A percentile compares a stretch with the other conserved stretches of the same genome.
Conservation (phyloP, 2,888 invertebrate genomes). For the Orthonevra nobilis region DNA sequence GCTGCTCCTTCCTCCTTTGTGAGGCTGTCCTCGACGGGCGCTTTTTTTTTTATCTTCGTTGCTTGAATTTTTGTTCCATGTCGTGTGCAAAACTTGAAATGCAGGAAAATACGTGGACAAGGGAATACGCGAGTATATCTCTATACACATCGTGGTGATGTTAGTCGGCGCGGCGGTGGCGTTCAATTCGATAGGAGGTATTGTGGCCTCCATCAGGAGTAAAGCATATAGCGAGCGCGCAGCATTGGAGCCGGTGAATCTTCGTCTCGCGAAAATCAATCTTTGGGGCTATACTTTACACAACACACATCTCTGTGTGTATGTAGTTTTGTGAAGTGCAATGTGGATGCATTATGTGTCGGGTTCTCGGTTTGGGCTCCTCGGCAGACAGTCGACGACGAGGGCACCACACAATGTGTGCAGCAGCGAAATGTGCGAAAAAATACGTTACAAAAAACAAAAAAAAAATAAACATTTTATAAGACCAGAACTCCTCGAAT, state of each 20-base stretch:
- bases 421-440: constrained; percentile 46
- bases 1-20: constrained; percentile 38
- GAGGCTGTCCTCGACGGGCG: constrained; percentile 29
- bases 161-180: constrained; percentile 50
- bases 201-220: constrained; percentile 27
- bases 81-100: constrained; percentile 69
- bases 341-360: constrained; percentile 55
- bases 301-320: constrained; percentile 7
- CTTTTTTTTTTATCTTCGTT: constrained; percentile 33
- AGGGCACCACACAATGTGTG: constrained; percentile 37
- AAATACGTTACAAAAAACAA: constrained; percentile 26
- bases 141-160: constrained; percentile 46
- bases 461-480: constrained; percentile 8
- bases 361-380: constrained; percentile 21
- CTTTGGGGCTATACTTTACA: constrained; percentile 54
- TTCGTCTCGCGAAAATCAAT: constrained; percentile 68
- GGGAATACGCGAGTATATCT: constrained; percentile 31
- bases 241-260: constrained; percentile 64
- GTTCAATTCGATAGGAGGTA: constrained; percentile 58
- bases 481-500: constrained; percentile 33
- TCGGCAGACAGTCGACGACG: constrained; percentile 47
- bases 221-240: constrained; percentile 27
- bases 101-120: constrained; percentile 59
- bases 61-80: constrained; percentile 25
- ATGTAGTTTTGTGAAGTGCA: constrained; percentile 40